phyloP scores from a whole-genome alignment of 2,888 invertebrate genomes.

The Cephus pulcher region DNA sequence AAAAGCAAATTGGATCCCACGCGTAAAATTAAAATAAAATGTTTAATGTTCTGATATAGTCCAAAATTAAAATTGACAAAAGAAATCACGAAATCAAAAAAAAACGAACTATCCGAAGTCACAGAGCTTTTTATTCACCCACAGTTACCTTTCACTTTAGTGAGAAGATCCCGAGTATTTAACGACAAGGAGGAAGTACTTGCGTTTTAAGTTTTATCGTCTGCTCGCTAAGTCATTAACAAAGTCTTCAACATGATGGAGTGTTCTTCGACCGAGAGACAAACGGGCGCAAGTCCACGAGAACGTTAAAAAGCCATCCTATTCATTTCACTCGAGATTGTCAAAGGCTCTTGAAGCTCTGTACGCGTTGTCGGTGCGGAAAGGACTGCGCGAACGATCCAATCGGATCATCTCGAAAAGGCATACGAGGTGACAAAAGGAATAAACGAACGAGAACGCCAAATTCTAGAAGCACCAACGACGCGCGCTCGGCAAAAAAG shows the following conservation, averaged over 20 bases:
- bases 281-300: not conserved
- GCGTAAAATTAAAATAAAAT: slow-evolving; percentile 36
- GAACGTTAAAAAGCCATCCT: not conserved
- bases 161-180: slow-evolving; percentile 35
- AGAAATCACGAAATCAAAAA: not conserved
- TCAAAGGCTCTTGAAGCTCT: not conserved
- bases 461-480: slow-evolving; percentile 26
- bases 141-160: slow-evolving; percentile 12
- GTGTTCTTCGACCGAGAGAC: not conserved
- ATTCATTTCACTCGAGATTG: not conserved
- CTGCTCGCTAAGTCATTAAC: slow-evolving; percentile 3
- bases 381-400: not conserved
- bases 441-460: not conserved
- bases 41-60: slow-evolving; percentile 34
- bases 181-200: slow-evolving; percentile 27
- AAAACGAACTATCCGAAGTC: not conserved
- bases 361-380: not conserved
- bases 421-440: not conserved
- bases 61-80: slow-evolving; percentile 33
- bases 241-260: slow-evolving; percentile 3
- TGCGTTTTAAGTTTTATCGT: slow-evolving; percentile 9
- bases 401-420: not conserved
- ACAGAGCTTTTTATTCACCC: slow-evolving; percentile 17
- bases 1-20: not conserved
- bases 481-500: slow-evolving; percentile 34